Percentiles rank a stretch among this genome's conserved stretches.
Conservation (phyloP, 2,797 vertebrate genomes). For the Alcedo quadribrachys region DNA sequence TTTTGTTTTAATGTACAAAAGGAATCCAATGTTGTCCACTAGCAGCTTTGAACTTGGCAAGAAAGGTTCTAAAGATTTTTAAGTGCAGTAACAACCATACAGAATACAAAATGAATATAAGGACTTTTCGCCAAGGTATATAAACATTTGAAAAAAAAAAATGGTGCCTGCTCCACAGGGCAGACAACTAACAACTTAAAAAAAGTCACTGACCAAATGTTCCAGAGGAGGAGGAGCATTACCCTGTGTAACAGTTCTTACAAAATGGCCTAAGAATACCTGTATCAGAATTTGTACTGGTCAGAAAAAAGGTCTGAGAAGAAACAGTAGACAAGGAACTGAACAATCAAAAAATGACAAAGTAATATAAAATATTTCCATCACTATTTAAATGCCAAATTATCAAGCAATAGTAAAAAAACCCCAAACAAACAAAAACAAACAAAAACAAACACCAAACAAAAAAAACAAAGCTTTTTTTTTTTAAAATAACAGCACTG, state of each 20-base stretch:
- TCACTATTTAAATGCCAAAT: slow-evolving; percentile 82
- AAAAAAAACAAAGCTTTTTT: slow-evolving; percentile 67
- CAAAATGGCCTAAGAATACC: slow-evolving; percentile 78
- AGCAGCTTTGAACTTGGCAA: slow-evolving; percentile 92
- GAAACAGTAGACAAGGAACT: slow-evolving; percentile 78
- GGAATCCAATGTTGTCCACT: slow-evolving; percentile 82
- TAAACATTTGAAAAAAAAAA: slow-evolving; percentile 76
- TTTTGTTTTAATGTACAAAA: slow-evolving; percentile 88
- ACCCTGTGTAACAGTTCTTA: slow-evolving; percentile 77
- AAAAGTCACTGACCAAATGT: slow-evolving; percentile 79
- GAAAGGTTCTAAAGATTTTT: slow-evolving; percentile 80
- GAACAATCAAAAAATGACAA: slow-evolving; percentile 78
- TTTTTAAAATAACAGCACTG: slow-evolving; percentile 84
- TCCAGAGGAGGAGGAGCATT: slow-evolving; percentile 79
- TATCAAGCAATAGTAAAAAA: slow-evolving; percentile 81
- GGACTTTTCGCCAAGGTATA: slow-evolving; percentile 77
- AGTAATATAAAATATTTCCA: slow-evolving; percentile 81
- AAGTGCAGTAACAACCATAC: slow-evolving; percentile 80
- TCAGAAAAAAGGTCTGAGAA: slow-evolving; percentile 65
- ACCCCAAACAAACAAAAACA: neutral
- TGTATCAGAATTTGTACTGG: slow-evolving; percentile 71
- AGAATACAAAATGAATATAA: slow-evolving; percentile 77
- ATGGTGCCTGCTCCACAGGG: slow-evolving; percentile 88
- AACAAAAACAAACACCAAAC: neutral
- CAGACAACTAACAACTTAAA: slow-evolving; percentile 78